A percentile compares a stretch with the other conserved stretches of the same genome.
These are phyloP conservation scores for Meteorus colon DNA, from an alignment of 2,888 invertebrate genomes.

Conservation along the genomic window DNA sequence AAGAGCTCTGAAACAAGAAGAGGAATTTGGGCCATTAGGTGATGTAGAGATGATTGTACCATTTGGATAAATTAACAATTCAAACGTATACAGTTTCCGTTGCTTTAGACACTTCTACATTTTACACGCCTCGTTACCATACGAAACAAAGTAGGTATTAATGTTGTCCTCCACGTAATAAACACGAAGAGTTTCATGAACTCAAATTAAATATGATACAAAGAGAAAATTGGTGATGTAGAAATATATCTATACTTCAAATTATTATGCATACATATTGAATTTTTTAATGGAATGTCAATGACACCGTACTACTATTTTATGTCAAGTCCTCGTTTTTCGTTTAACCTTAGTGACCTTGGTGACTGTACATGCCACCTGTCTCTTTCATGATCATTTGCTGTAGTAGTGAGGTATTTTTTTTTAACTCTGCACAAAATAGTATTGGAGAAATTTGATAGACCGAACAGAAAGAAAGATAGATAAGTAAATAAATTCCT, in stretches of 20 bases:
- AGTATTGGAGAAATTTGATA: not conserved
- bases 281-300: constrained; percentile 20
- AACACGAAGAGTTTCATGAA: constrained; percentile 16
- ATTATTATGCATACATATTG: constrained; percentile 2
- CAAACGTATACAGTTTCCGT: constrained; percentile 66
- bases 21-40: constrained; percentile 63
- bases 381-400: not conserved
- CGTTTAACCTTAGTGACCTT: constrained; percentile 36
- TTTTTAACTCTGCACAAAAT: not conserved
- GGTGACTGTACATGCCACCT: not conserved
- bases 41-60: constrained; percentile 55
- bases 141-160: not conserved
- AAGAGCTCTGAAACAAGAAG: constrained; percentile 29
- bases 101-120: constrained; percentile 41
- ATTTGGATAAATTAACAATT: constrained; percentile 63
- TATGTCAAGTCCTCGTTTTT: constrained; percentile 38
- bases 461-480: not conserved
- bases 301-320: constrained; percentile 7
- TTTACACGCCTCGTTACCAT: not conserved
- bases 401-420: not conserved
- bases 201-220: constrained; percentile 28
- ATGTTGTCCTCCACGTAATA: not conserved
- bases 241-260: not conserved
- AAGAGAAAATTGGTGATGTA: constrained; percentile 10
- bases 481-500: not conserved